A percentile compares a stretch with the other conserved stretches of the same genome.
Evolutionary conservation across 2,113 vertebrate genomes (phyloP).

Genomic region (Lethenteron reissneri): DNA sequence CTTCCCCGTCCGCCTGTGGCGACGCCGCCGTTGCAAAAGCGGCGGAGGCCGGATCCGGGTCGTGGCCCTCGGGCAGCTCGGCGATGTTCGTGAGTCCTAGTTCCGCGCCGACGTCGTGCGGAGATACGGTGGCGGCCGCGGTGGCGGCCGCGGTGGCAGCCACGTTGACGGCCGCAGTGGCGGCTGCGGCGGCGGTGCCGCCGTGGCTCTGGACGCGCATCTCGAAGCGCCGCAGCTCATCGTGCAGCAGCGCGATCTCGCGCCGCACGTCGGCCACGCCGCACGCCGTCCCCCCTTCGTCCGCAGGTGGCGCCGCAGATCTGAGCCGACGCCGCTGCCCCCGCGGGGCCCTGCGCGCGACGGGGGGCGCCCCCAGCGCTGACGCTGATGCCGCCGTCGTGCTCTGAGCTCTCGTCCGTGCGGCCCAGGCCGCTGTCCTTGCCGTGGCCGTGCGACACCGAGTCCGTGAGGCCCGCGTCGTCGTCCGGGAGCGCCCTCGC

Average conservation of each 20-base stretch:
- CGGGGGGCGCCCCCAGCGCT: no score
- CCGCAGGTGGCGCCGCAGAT: conserved; percentile 11
- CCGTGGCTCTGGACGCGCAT: neutral
- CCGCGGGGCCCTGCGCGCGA: no score
- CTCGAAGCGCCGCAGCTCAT: conserved; percentile 2
- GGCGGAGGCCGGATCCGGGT: no score
- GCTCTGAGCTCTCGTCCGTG: conserved; percentile 36
- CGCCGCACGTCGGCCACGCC: conserved; percentile 24
- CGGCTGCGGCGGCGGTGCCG: neutral
- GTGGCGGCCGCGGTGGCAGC: neutral
- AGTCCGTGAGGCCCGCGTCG: no score
- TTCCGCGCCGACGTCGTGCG: no score
- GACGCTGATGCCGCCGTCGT: conserved; percentile 22
- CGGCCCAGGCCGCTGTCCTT: conserved; percentile 39
- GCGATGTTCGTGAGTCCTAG: no score
- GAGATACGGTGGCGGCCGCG: neutral
- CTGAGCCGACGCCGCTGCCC: no score
- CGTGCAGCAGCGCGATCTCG: conserved; percentile 3
- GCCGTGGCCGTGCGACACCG: conserved; percentile 27
- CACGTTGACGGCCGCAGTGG: neutral
- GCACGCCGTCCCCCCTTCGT: conserved; percentile 24
- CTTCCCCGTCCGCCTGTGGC: no score
- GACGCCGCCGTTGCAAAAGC: no score
- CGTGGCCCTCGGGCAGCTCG: no score
- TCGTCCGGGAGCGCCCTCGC: no score